A percentile compares a stretch with the other conserved stretches of the same genome.
phyloP scores from a whole-genome alignment of 2,888 invertebrate genomes.

The Hypena proboscidalis region DNA sequence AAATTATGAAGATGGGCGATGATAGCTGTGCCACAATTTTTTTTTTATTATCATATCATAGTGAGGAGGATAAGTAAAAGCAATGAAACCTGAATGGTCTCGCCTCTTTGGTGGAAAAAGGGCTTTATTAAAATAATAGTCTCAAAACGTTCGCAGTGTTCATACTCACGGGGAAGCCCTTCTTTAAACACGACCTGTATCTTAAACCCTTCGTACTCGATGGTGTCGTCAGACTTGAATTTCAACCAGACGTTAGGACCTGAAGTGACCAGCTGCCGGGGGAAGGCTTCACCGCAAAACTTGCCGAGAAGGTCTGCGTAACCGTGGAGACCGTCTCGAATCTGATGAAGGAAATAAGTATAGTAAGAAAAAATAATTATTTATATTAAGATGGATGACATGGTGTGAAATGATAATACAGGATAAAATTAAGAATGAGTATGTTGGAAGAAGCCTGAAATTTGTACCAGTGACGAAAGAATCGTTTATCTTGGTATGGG shows the following conservation, averaged over 20 bases:
- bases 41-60: too few relatives aligned
- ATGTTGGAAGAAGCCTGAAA: too few relatives aligned
- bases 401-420: too few relatives aligned
- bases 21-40: too few relatives aligned
- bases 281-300: constrained; percentile 70
- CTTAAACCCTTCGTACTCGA: constrained; percentile 78
- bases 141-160: not conserved
- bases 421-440: too few relatives aligned
- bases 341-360: constrained; percentile 48
- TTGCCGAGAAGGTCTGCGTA: constrained; percentile 62
- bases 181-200: constrained; percentile 60
- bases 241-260: constrained; percentile 72
- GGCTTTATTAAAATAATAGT: not conserved
- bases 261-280: constrained; percentile 61
- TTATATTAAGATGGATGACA: too few relatives aligned
- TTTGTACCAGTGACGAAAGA: too few relatives aligned
- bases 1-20: too few relatives aligned
- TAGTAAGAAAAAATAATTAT: not conserved
- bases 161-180: constrained; percentile 45
- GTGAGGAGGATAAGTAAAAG: not conserved
- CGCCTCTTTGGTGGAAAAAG: not conserved
- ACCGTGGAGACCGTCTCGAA: constrained; percentile 70
- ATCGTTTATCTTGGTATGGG: too few relatives aligned
- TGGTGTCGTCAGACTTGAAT: constrained; percentile 70
- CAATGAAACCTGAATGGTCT: not conserved